Evolutionary conservation across 2,797 vertebrate species (phyloP).

Genomic region (Acrocephalus scirpaceus): DNA sequence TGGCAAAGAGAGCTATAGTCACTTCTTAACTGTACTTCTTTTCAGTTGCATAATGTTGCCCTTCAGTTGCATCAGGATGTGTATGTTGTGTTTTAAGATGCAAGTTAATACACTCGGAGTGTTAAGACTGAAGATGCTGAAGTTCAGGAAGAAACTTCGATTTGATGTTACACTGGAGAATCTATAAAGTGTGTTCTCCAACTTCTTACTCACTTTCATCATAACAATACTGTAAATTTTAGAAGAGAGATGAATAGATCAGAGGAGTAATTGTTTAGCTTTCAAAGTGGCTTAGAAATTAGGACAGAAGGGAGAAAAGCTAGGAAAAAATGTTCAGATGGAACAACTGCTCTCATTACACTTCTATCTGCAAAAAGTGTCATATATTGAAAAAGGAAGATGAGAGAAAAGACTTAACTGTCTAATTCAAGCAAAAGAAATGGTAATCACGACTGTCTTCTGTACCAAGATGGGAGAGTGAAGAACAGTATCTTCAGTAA

Average conservation of each 20-base stretch:
- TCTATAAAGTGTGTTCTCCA: not conserved
- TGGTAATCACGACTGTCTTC: not conserved
- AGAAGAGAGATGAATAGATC: not conserved
- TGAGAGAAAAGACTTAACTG: not conserved
- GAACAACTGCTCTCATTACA: conserved; percentile 4
- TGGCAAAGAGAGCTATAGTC: not conserved
- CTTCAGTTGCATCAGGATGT: not conserved
- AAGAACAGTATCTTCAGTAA: not conserved
- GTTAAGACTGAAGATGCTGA: not conserved
- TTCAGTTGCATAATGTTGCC: not conserved
- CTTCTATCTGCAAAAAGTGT: not conserved
- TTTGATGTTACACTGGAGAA: not conserved
- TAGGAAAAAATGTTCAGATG: conserved; percentile 10
- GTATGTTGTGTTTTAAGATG: not conserved
- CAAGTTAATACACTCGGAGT: not conserved
- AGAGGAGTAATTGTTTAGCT: not conserved
- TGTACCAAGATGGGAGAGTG: not conserved
- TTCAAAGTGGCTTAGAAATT: not conserved
- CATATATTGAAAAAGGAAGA: not conserved
- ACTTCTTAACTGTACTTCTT: not conserved
- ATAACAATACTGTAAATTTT: not conserved
- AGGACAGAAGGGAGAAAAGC: not conserved
- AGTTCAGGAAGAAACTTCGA: not conserved
- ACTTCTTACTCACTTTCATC: not conserved
- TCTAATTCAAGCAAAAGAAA: conserved; percentile 16